Evolutionary conservation across 2,113 vertebrate genomes (phyloP).

Genomic region (Sander lucioperca): DNA sequence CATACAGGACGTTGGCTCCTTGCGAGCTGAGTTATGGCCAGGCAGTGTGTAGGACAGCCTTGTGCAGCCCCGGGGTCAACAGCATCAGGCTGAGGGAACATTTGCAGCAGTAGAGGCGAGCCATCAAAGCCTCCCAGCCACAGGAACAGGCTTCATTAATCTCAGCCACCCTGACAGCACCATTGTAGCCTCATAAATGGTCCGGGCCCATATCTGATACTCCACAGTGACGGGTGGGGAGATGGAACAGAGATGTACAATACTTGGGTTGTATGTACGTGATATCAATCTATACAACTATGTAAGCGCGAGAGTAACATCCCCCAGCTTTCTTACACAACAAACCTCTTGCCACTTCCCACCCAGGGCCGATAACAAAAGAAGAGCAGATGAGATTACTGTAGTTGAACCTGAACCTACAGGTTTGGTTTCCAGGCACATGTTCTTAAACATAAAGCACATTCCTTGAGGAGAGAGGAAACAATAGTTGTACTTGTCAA

Average conservation of each 20-base stretch:
- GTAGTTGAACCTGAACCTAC: constrained; percentile 33
- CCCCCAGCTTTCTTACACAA: constrained; percentile 33
- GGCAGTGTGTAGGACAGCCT: constrained; percentile 16
- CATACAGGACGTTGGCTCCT: background rate
- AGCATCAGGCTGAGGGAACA: constrained; percentile 40
- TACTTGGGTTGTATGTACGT: constrained; percentile 33
- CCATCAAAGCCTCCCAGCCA: constrained; percentile 50
- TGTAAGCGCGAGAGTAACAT: constrained; percentile 43
- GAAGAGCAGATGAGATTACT: constrained; percentile 39
- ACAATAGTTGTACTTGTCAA: background rate
- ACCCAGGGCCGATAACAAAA: constrained; percentile 42
- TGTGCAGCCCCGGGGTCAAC: constrained; percentile 47
- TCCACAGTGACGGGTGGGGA: constrained; percentile 59
- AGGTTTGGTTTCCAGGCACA: constrained; percentile 54
- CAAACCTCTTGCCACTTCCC: constrained; percentile 48
- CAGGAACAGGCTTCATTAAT: constrained; percentile 72
- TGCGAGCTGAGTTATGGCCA: constrained; percentile 6
- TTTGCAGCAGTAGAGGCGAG: constrained; percentile 35
- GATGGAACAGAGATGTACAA: constrained; percentile 69
- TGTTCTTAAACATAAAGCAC: constrained; percentile 39
- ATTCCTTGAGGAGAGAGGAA: constrained; percentile 17
- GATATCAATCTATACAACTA: constrained; percentile 61
- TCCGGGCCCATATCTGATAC: constrained; percentile 72
- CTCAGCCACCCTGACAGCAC: constrained; percentile 75
- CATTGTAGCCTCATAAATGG: constrained; percentile 81